Evolutionary conservation across 2,113 vertebrate genomes (phyloP).

Genomic region (Ondatra zibethicus): DNA sequence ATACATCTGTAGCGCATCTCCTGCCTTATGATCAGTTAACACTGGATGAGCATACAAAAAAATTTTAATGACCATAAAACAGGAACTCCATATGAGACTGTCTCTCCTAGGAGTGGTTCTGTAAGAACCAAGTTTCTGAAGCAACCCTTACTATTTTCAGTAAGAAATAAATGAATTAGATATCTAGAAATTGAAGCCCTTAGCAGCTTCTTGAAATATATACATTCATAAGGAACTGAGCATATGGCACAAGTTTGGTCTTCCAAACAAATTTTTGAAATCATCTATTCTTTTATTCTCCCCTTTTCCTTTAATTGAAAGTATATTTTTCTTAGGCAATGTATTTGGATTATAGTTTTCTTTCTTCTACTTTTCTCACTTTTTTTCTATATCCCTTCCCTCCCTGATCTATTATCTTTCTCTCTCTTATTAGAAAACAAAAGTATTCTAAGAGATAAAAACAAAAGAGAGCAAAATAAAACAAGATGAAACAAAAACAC

Average conservation of each 20-base stretch:
- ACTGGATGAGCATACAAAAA: neutral
- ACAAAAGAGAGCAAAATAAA: neutral
- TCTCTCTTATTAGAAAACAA: neutral
- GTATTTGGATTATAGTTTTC: neutral
- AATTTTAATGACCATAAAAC: neutral
- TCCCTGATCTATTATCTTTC: neutral
- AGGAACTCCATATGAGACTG: neutral
- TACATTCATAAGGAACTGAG: neutral
- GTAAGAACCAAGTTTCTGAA: neutral
- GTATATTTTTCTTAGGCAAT: neutral
- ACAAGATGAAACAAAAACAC: neutral
- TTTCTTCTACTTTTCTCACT: neutral
- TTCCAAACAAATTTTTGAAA: neutral
- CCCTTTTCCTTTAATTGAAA: neutral
- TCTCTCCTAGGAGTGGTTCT: neutral
- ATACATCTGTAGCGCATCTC: neutral
- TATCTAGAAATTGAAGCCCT: neutral
- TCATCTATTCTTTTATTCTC: neutral
- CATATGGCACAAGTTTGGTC: too few relatives aligned
- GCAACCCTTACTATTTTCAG: neutral
- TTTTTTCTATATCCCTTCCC: fast-evolving
- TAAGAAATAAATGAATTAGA: neutral
- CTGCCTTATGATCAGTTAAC: neutral
- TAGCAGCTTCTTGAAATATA: neutral
- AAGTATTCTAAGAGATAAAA: neutral